Evolutionary conservation across 2,797 vertebrate genomes (phyloP).

Genomic region (Mionectes olivaceus): DNA sequence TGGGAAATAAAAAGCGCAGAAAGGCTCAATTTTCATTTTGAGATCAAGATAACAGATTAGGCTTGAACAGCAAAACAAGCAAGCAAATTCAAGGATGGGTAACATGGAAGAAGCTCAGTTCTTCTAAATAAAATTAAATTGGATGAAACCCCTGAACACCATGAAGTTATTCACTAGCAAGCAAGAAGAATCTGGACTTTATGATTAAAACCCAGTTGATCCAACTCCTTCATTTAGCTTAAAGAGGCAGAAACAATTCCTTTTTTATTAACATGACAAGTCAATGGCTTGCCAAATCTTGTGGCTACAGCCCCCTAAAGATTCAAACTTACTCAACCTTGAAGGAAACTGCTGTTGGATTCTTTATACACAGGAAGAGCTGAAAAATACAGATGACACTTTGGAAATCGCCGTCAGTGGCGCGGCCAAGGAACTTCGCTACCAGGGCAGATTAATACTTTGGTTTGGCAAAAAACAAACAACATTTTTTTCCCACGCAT

Average conservation of each 20-base stretch:
- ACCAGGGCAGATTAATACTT: conserved; percentile 29
- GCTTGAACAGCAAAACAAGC: conserved; percentile 20
- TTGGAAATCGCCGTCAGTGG: conserved; percentile 28
- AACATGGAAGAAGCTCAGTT: background rate
- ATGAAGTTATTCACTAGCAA: background rate
- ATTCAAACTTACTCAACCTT: conserved; percentile 46
- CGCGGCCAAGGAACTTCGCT: conserved; percentile 32
- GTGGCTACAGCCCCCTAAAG: conserved; percentile 49
- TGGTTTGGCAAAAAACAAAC: conserved; percentile 43
- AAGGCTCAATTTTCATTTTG: conserved; percentile 23
- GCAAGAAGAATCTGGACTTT: conserved; percentile 23
- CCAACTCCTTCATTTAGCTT: conserved; percentile 29
- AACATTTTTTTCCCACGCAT: conserved; percentile 39
- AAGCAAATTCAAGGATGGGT: background rate
- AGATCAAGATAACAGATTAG: conserved; percentile 7
- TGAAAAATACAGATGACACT: conserved; percentile 50
- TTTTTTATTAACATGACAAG: conserved; percentile 55
- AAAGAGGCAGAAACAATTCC: conserved; percentile 58
- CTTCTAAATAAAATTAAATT: background rate
- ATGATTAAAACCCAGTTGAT: conserved; percentile 30
- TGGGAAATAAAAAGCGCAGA: conserved; percentile 12
- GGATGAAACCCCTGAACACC: background rate
- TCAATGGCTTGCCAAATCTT: conserved; percentile 48
- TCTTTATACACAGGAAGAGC: conserved; percentile 39
- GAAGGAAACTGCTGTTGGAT: conserved; percentile 58